phyloP scores from a whole-genome alignment of 1,140 invertebrate genomes.

The Drosophila bifasciata region DNA sequence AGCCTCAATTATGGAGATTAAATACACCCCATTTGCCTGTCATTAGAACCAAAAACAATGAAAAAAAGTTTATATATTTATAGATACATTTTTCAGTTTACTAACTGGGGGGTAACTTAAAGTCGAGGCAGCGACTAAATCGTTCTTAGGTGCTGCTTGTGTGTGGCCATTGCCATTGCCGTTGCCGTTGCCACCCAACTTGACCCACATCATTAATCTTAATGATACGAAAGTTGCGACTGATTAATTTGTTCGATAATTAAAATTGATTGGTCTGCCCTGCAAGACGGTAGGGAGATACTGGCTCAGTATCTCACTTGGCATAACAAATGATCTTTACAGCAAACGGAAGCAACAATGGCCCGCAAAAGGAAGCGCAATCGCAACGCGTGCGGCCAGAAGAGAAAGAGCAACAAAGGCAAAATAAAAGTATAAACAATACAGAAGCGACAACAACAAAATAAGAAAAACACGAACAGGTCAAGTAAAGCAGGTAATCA shows the following conservation, averaged over 20 bases:
- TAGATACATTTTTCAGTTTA: too few relatives aligned
- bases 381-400: constrained; percentile 25
- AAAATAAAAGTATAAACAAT: constrained; percentile 7
- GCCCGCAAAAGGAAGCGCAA: constrained; percentile 42
- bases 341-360: constrained; percentile 63
- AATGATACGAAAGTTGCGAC: constrained; percentile 79
- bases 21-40: too few relatives aligned
- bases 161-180: constrained; percentile 37
- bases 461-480: constrained; percentile 43
- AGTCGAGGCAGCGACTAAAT: too few relatives aligned
- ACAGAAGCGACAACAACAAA: too few relatives aligned
- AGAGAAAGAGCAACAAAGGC: constrained; percentile 4
- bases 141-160: constrained; percentile 2
- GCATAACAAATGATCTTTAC: constrained; percentile 64
- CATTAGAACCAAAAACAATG: too few relatives aligned
- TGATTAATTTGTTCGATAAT: constrained; percentile 81
- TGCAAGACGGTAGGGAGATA: too few relatives aligned
- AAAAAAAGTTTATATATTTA: too few relatives aligned
- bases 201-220: constrained; percentile 75
- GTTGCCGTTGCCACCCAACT: constrained; percentile 64
- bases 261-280: constrained; percentile 72
- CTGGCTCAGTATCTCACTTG: too few relatives aligned
- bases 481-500: constrained; percentile 56
- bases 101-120: too few relatives aligned
- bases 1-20: too few relatives aligned